Base-by-base conservation (phyloP, 2,113 vertebrate genomes). In the Hydrolagus affinis region DNA sequence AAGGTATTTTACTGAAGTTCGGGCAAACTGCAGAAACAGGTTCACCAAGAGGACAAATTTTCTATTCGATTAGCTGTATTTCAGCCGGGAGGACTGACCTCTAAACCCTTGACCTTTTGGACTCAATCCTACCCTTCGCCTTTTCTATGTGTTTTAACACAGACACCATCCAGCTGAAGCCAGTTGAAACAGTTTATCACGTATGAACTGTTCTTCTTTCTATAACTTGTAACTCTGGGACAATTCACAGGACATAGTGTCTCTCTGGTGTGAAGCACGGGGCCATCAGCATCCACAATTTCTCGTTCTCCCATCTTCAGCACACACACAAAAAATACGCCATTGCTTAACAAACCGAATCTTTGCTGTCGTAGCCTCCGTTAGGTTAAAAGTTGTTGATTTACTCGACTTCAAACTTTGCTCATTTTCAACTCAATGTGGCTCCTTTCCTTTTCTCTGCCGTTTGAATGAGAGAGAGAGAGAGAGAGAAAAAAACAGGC, bases 31-130 rank as follows among this genome's bases (percentile, higher is more conserved):
- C 92, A 93, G 94, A 91, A 94, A 92, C 95, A 97, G 97, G 98
- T 99, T 99, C 98, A 99, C 91, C 93, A 93, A 96, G 95, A 96
- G 98, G 97, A 96, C 98, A 99, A 94, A 93, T 94, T 95, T 96
- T 95, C 94, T 95, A 91, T 95, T 94, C 93, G 93, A 94, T 95
- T 96, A 94, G 95, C 93, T 94, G 94, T 94, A 95, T 97, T 97
- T 95, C 95, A 97, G 97, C 96, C 94, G 90, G 93, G 90, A 97
- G 96, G 94, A 94, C 93, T 99, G 98, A 98, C 98, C 98, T 96
- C 96, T 93, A 93, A 96, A 97, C 97, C 95, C 95, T 95, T 99
- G 97, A 99, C 98, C 98, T 94, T 93, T 94, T 93, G 95, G 96
- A 97, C 95, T 93, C 91, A 91, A 88, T 60, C 92, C 92, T 92